Conservation (phyloP, 2,888 invertebrate genomes). For the Tridacna gigas region DNA sequence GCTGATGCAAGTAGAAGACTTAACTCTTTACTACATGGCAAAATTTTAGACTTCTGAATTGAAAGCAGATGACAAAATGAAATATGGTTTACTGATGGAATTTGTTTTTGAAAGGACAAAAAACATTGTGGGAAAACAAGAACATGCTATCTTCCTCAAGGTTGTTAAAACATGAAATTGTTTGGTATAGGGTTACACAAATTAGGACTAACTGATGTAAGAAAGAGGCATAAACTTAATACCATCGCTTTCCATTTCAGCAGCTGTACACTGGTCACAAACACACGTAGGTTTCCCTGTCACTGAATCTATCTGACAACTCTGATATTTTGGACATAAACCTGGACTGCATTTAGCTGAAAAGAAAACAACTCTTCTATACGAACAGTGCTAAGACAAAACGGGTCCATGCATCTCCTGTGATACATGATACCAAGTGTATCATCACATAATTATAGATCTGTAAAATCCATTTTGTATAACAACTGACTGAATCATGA, state of each 20-base stretch:
- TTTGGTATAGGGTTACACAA: no score
- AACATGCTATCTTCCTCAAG: not conserved
- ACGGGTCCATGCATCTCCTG: no score
- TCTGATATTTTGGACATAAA: constrained; percentile 68
- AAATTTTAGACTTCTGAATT: no score
- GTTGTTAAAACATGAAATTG: no score
- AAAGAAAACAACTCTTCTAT: not conserved
- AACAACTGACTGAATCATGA: no score
- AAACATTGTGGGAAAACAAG: not conserved
- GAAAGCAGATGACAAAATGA: not conserved
- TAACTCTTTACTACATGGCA: not conserved
- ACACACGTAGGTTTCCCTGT: constrained; percentile 61
- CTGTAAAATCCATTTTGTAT: no score
- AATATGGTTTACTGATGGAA: not conserved
- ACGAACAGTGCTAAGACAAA: no score
- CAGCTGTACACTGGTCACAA: constrained; percentile 58
- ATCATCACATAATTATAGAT: no score
- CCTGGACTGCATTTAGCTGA: constrained; percentile 62
- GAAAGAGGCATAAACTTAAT: not conserved
- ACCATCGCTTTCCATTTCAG: constrained; percentile 29
- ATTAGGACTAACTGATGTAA: no score
- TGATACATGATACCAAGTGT: no score
- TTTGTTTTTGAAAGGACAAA: not conserved
- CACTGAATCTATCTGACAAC: constrained; percentile 51
- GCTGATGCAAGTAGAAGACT: no score